Percentiles rank a stretch among this genome's conserved stretches.
Evolutionary conservation across 2,888 invertebrate species (phyloP).

Genomic region (Drosophila anceps): DNA sequence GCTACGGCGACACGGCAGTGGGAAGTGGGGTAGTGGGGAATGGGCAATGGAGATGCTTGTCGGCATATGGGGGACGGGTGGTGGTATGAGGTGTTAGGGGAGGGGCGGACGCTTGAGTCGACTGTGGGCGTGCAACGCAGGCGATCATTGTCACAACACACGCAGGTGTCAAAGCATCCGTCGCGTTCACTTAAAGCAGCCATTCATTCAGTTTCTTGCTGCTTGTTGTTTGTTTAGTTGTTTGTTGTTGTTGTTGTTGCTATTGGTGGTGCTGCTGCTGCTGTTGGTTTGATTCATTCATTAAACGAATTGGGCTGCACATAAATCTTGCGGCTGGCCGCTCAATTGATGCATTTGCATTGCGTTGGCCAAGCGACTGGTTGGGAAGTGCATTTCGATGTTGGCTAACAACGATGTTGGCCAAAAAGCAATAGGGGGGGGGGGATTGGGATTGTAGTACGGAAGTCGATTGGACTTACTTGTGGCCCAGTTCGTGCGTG

Average conservation of each 20-base stretch:
- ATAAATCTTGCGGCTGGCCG: slow-evolving; percentile 64
- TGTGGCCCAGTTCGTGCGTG: slow-evolving; percentile 96
- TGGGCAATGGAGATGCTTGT: background rate
- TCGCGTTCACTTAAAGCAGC: slow-evolving; percentile 67
- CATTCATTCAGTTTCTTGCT: slow-evolving; percentile 49
- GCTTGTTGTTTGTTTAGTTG: slow-evolving; percentile 16
- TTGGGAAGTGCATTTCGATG: slow-evolving; percentile 58
- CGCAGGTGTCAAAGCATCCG: slow-evolving; percentile 73
- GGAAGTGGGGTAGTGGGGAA: slow-evolving; percentile 1
- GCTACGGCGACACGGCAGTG: background rate
- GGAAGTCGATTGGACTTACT: slow-evolving; percentile 88
- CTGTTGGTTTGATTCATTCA: slow-evolving; percentile 66
- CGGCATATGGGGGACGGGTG: background rate
- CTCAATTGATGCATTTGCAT: slow-evolving; percentile 66
- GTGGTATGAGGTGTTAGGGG: background rate
- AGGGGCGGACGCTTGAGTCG: slow-evolving; percentile 11
- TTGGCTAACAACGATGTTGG: slow-evolving; percentile 37
- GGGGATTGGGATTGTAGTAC: slow-evolving; percentile 9
- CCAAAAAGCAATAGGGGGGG: background rate
- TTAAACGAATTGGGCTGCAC: slow-evolving; percentile 69
- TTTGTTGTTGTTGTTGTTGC: slow-evolving; percentile 9
- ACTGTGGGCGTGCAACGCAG: slow-evolving; percentile 70
- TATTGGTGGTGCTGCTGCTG: slow-evolving; percentile 18
- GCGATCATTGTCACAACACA: slow-evolving; percentile 78
- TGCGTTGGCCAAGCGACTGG: slow-evolving; percentile 43